Evolutionary conservation across 2,113 vertebrate genomes (phyloP).

Genomic region (Sylvietta virens): DNA sequence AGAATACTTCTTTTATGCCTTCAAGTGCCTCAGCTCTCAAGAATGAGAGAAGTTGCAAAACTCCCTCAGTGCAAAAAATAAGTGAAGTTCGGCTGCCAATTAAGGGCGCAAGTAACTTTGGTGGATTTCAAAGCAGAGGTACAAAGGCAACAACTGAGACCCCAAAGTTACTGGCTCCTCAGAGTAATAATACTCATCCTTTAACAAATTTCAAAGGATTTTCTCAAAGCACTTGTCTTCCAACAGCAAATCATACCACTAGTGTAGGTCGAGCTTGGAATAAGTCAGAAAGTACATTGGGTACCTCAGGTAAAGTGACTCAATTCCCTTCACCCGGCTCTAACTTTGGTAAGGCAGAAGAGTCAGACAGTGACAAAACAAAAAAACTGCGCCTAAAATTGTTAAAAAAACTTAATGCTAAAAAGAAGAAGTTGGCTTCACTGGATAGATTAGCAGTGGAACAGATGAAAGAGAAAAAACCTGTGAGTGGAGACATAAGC

Average conservation of each 20-base stretch:
- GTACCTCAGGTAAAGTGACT: neutral
- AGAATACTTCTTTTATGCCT: conserved; percentile 66
- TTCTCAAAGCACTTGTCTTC: neutral
- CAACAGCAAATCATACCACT: neutral
- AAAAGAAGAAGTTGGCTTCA: conserved; percentile 87
- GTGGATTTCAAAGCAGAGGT: conserved; percentile 75
- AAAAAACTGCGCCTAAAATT: conserved; percentile 84
- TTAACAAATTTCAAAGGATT: neutral
- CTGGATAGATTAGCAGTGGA: conserved; percentile 72
- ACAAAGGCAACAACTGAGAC: neutral
- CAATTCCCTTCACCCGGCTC: neutral
- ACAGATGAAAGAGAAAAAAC: neutral
- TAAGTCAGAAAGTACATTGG: neutral
- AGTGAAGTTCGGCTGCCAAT: conserved; percentile 54
- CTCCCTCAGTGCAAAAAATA: conserved; percentile 14
- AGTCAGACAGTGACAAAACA: conserved; percentile 58
- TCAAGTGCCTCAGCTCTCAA: conserved; percentile 56
- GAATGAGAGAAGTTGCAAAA: conserved; percentile 14
- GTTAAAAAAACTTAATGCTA: conserved; percentile 88
- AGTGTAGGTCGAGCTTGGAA: neutral
- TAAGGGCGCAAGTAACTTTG: conserved; percentile 85
- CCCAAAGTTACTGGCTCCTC: neutral
- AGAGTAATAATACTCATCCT: neutral
- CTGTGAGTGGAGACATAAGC: neutral
- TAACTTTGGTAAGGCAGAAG: neutral